Evolutionary conservation across 2,113 vertebrate species (phyloP).

Genomic region (Sander vitreus): DNA sequence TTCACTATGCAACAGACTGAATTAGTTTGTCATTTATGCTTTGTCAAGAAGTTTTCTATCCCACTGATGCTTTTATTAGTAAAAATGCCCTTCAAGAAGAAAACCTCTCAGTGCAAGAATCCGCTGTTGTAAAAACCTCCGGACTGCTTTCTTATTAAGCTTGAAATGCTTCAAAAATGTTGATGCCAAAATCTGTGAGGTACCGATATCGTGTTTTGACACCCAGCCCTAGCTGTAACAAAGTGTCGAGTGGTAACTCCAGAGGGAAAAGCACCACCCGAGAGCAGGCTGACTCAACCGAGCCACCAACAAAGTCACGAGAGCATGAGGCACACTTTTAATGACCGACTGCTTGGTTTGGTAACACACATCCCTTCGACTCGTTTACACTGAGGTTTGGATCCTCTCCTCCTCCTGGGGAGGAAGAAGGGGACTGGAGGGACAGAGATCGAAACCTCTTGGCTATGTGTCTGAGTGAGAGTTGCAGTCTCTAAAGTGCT

Average conservation of each 20-base stretch:
- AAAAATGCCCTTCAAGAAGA: conserved; percentile 54
- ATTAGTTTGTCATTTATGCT: conserved; percentile 2
- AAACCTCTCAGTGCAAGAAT: conserved; percentile 47
- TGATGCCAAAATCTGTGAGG: background rate
- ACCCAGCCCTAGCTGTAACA: conserved; percentile 62
- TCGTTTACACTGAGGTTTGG: conserved; percentile 47
- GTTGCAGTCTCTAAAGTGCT: conserved; percentile 85
- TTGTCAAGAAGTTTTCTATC: background rate
- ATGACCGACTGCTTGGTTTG: conserved; percentile 55
- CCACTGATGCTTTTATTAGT: background rate
- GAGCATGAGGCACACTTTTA: conserved; percentile 68
- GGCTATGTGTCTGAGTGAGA: conserved; percentile 72
- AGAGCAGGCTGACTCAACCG: conserved; percentile 43
- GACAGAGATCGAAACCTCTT: conserved; percentile 55
- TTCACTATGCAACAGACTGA: background rate
- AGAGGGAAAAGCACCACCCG: conserved; percentile 10
- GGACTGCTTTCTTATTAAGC: background rate
- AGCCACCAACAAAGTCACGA: conserved; percentile 50
- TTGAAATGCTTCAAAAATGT: background rate
- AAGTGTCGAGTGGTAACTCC: conserved; percentile 46
- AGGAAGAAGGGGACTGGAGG: conserved; percentile 48
- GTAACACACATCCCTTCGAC: conserved; percentile 42
- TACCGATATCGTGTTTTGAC: conserved; percentile 4
- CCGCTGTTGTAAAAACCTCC: conserved; percentile 9
- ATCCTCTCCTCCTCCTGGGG: conserved; percentile 37